Evolutionary conservation across 2,797 vertebrate genomes (phyloP), one percentile per base, ranked within the genome.

Genomic region (Dallia pectoralis): DNA sequence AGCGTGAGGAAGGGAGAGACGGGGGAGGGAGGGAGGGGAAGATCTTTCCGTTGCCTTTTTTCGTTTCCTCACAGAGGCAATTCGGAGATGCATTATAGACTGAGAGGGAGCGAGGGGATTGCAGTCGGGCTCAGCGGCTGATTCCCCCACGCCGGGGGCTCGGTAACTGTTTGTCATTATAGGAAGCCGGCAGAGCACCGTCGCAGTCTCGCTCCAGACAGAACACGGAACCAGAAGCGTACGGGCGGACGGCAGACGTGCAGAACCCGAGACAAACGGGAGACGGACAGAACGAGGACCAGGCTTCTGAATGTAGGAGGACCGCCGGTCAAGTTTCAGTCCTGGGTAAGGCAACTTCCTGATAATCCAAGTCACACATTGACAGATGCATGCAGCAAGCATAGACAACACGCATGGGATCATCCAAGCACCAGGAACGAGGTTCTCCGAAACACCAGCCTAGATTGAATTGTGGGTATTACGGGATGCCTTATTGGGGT

Each of bases 341-440:
- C 85, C 88, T 85, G 88, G 91, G 93, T 93, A 82, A 94, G 93
- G 74, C 71, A 85, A 84, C 85, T 89, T 77, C 77, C 71, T 32
- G 61, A 63, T 68, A 71, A 65, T 69, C 47, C 64, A 49, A 56
- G 71, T 19, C 62, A 56, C 40, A 56, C 74, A 70, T n/a, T 67
- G 47, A 51, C 16, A 64, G 53, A 48, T 29, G 51, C 33, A 51
- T 30, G 25, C 73, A 19, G 30, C 61, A 32, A 70, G n/a, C 18
- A n/a, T 19, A 66, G 63, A 30, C 7, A 36, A 22, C 36, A 67
- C 22, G 29, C 25, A 67, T 18, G 33, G 33, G 14, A 64, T 32
- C 30, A 2, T 6, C 30, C 36, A 18, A 19, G 30, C 36, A n/a
- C 15, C 30, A n/a, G 1, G 19, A 18, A 66, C 1, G 32, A 32